Base-by-base conservation (phyloP, 2,113 vertebrate species). In the Pygoscelis antarcticus region DNA sequence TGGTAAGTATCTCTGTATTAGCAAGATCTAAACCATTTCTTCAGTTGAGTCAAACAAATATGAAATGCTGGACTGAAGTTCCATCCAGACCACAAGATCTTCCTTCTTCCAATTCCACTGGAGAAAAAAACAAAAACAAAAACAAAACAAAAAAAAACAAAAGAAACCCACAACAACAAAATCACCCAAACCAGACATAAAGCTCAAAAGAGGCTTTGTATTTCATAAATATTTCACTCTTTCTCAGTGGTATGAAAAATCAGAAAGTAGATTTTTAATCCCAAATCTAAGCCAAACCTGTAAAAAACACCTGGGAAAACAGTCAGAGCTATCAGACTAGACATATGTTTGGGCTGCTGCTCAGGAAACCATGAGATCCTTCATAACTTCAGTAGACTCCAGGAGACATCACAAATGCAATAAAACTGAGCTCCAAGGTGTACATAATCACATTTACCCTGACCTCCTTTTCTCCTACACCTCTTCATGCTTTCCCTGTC, bases 401-500 rank as follows among this genome's bases (percentile, higher is more conserved):
- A 62, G 32, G 25, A 92, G 46, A 57, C 15, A 52, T 65, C 44
- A 51, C 16, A 79, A 61, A 79, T 42, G 19, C 30, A 89, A 52
- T 57, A 76, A 92, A 88, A 65, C 36, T 71, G 38, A 72, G 27
- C 47, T 72, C 47, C 74, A 61, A 22, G 13, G 29, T 78, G 11
- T 60, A 51, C 10, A 27, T 60, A 68, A 57, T 52, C 70, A 68
- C 5, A 52, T 61, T 75, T 58, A 29, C 6, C 30, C 30, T 57
- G 69, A 84, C 70, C 61, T 94, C 29, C 42, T 89, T 90, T 83
- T 81, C 46, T 91, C 69, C 65, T 71, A 64, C 18, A 36, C 4
- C 6, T 69, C 4, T 1, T 79, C 36, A 40, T 32, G n/a, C 18
- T 64, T 87, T 82, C 30, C 55, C 38, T 83, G 27, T 55, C 74